These are phyloP conservation scores for Jordanella pulchra DNA, from an alignment of 2,797 vertebrate genomes.

Conservation along the genomic window DNA sequence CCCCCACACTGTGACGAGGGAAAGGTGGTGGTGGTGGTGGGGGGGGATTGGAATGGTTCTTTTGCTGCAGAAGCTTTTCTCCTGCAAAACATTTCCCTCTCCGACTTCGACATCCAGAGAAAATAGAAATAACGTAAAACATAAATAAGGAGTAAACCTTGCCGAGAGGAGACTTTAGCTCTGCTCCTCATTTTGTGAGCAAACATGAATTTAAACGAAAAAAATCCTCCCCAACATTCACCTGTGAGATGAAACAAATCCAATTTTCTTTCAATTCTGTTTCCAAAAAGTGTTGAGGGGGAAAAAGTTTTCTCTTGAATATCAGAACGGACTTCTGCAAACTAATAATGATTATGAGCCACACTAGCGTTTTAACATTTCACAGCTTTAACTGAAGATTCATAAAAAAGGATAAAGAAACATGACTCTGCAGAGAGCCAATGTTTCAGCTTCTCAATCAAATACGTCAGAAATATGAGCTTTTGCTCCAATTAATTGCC, in stretches of 20 bases:
- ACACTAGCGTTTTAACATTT: slow-evolving; percentile 13
- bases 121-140: neutral
- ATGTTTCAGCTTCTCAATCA: slow-evolving; percentile 35
- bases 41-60: slow-evolving; percentile 42
- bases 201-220: slow-evolving; percentile 10
- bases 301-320: slow-evolving; percentile 2
- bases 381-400: slow-evolving; percentile 29
- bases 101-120: slow-evolving; percentile 28
- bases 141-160: slow-evolving; percentile 14
- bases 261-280: slow-evolving; percentile 6
- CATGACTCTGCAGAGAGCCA: slow-evolving; percentile 39
- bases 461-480: slow-evolving; percentile 36
- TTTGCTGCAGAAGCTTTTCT: slow-evolving; percentile 69
- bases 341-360: slow-evolving; percentile 15
- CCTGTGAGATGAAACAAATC: slow-evolving; percentile 10
- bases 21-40: slow-evolving; percentile 40
- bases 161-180: slow-evolving; percentile 10
- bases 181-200: slow-evolving; percentile 33
- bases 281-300: neutral
- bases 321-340: slow-evolving; percentile 15
- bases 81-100: slow-evolving; percentile 59
- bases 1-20: slow-evolving; percentile 63
- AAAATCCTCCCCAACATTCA: slow-evolving; percentile 11
- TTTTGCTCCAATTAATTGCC: slow-evolving; percentile 47
- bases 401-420: slow-evolving; percentile 30